Evolutionary conservation across 2,888 invertebrate genomes (phyloP).

Genomic region (Drepanosiphum platanoidis): DNA sequence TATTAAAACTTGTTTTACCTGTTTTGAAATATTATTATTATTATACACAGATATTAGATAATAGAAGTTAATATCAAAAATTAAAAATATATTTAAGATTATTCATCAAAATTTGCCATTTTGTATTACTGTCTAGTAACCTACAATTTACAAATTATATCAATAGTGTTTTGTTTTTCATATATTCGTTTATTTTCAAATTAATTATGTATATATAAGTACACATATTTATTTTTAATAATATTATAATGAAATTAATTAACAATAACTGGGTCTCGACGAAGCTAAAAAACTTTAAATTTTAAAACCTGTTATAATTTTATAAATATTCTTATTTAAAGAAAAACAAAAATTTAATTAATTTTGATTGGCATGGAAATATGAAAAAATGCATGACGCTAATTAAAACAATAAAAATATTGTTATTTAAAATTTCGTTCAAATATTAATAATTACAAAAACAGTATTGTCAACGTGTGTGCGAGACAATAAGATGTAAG

Average conservation of each 20-base stretch:
- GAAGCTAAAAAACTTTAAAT: not conserved
- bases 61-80: not conserved
- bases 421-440: too few species aligned
- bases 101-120: not conserved
- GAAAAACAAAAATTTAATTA: not conserved
- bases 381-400: too few species aligned
- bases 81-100: not conserved
- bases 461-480: too few species aligned
- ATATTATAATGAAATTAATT: too few species aligned
- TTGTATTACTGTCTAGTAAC: not conserved
- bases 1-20: constrained; percentile 46
- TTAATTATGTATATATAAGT: too few species aligned
- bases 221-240: too few species aligned
- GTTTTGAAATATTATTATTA: constrained; percentile 15
- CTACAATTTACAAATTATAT: not conserved
- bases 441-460: too few species aligned
- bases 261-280: not conserved
- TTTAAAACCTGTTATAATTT: not conserved
- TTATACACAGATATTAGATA: not conserved
- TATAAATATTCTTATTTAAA: too few species aligned
- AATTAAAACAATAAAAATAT: too few species aligned
- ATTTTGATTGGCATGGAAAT: not conserved
- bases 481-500: too few species aligned
- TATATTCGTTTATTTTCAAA: not conserved
- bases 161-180: not conserved